Conservation (phyloP, 1,140 invertebrate genomes). For the Drosophila kurseongensis region DNA sequence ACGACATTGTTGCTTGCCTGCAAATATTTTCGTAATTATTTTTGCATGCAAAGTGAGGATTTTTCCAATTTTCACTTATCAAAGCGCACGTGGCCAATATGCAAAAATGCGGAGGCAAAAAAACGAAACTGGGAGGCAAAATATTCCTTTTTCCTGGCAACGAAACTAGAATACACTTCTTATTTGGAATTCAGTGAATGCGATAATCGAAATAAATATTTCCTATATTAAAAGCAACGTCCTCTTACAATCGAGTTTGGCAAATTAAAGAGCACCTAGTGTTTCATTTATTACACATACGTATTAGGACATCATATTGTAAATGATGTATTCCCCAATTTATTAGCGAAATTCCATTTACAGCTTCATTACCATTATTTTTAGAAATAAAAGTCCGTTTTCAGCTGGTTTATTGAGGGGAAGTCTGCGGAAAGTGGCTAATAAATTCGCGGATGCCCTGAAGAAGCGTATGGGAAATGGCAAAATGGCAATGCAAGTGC, state of each 20-base stretch:
- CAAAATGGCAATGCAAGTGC: conserved; percentile 43
- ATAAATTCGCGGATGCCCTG: conserved; percentile 17
- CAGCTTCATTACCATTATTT: conserved; percentile 8
- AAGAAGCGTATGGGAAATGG: conserved; percentile 3
- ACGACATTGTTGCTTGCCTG: conserved; percentile 37
- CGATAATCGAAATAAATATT: neutral
- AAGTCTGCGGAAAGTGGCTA: neutral
- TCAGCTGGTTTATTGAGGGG: neutral
- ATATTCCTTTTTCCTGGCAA: conserved; percentile 2
- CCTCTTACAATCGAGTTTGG: too few relatives aligned
- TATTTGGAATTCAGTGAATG: neutral
- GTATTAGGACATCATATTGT: too few relatives aligned
- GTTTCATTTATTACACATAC: too few relatives aligned
- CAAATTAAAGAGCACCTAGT: too few relatives aligned
- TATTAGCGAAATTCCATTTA: too few relatives aligned
- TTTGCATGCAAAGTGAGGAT: conserved; percentile 81
- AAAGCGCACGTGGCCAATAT: conserved; percentile 79
- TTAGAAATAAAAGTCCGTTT: conserved; percentile 8
- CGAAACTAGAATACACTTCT: conserved; percentile 15
- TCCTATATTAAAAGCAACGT: too few relatives aligned
- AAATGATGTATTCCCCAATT: too few relatives aligned
- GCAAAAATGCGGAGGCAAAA: conserved; percentile 53
- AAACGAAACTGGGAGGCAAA: conserved; percentile 11
- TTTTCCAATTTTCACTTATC: conserved; percentile 83
- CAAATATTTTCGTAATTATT: conserved; percentile 82